Evolutionary conservation across 2,888 invertebrate genomes (phyloP).

Genomic region (Heliconius erato): DNA sequence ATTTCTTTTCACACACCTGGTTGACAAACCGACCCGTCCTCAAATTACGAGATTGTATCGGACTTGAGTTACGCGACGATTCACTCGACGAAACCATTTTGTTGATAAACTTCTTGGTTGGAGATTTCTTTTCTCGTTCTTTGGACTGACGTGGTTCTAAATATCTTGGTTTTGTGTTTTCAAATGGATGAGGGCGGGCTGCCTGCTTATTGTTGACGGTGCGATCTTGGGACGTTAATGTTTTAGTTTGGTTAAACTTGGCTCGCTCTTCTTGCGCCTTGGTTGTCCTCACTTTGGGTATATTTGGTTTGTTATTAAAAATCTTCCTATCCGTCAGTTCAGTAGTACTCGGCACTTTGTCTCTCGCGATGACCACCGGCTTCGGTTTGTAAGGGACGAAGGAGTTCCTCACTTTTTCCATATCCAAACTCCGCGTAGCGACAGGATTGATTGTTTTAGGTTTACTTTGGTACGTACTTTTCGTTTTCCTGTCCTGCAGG

Average conservation of each 20-base stretch:
- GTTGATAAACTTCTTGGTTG: slow-evolving; percentile 72
- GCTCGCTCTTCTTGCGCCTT: slow-evolving; percentile 79
- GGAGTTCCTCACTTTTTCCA: slow-evolving; percentile 71
- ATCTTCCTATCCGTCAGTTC: slow-evolving; percentile 60
- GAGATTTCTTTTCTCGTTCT: slow-evolving; percentile 59
- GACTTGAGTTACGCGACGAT: slow-evolving; percentile 89
- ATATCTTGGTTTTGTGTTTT: slow-evolving; percentile 86
- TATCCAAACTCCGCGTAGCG: slow-evolving; percentile 62
- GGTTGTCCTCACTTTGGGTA: slow-evolving; percentile 73
- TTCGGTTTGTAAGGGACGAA: slow-evolving; percentile 73
- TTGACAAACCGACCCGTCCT: slow-evolving; percentile 69
- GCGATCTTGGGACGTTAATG: slow-evolving; percentile 62
- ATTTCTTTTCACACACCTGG: slow-evolving; percentile 64
- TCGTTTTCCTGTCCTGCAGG: slow-evolving; percentile 58
- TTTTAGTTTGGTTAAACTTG: slow-evolving; percentile 72
- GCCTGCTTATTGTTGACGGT: slow-evolving; percentile 49
- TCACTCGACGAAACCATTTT: slow-evolving; percentile 87
- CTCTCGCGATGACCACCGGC: slow-evolving; percentile 57
- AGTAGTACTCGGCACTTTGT: slow-evolving; percentile 56
- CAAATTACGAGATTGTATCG: slow-evolving; percentile 80
- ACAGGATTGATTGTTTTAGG: slow-evolving; percentile 48
- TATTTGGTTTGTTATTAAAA: slow-evolving; percentile 45
- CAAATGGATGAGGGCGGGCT: slow-evolving; percentile 62
- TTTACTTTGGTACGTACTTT: slow-evolving; percentile 53
- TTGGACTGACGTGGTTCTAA: slow-evolving; percentile 82